phyloP scores from a whole-genome alignment of 2,888 invertebrate genomes.

The Panopea generosa region DNA sequence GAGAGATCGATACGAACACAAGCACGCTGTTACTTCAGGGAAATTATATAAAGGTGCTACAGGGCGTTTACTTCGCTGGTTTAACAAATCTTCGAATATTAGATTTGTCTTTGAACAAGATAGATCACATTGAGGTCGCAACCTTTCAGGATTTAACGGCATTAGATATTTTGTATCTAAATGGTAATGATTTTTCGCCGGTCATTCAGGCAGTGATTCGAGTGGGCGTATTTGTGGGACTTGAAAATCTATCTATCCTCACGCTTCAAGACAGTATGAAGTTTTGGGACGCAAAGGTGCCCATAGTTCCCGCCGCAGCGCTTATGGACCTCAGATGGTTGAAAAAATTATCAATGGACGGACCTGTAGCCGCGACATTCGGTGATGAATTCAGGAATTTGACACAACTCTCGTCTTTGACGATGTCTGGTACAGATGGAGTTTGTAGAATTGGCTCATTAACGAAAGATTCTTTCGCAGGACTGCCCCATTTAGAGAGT shows the following conservation, averaged over 20 bases:
- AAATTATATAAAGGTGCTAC: constrained; percentile 24
- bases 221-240: constrained; percentile 38
- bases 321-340: constrained; percentile 17
- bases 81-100: constrained; percentile 25
- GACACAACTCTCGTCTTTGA: constrained; percentile 21
- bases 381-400: constrained; percentile 22
- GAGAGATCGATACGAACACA: constrained; percentile 15
- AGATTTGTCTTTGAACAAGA: constrained; percentile 26
- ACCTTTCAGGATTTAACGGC: constrained; percentile 32
- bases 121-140: constrained; percentile 30
- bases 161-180: constrained; percentile 22
- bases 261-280: constrained; percentile 24
- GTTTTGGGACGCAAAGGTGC: background rate
- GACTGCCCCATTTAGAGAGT: constrained; percentile 21
- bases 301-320: constrained; percentile 7
- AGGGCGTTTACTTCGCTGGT: constrained; percentile 15
- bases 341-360: constrained; percentile 37
- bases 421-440: constrained; percentile 14
- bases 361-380: constrained; percentile 27
- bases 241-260: constrained; percentile 22
- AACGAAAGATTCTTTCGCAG: constrained; percentile 22
- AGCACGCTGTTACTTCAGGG: constrained; percentile 17
- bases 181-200: constrained; percentile 13
- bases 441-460: constrained; percentile 29
- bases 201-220: constrained; percentile 14